Base-by-base conservation (phyloP, 2,113 vertebrate genomes). In the Ancistrus triradiatus region DNA sequence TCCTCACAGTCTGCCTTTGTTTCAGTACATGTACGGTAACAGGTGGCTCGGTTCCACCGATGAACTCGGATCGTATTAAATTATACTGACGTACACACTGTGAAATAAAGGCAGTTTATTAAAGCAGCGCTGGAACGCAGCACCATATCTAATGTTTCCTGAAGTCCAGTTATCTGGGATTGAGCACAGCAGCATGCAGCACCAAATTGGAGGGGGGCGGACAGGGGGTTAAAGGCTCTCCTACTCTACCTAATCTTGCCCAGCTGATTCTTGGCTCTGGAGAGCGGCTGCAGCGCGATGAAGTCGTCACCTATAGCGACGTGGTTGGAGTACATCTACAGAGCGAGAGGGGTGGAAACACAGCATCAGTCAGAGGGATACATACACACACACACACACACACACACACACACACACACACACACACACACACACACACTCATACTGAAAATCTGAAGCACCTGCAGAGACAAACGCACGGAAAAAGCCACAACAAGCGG, bases 231-330 rank as follows among this genome's bases (percentile, higher is more conserved):
- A 47, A 60, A 1, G 72, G 66, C 83, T 83, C 80, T 87, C 89
- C 90, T 91, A 89, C 89, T 93, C 95, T 98, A 98, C 96, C 96
- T 98, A 98, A 98, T 91, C 90, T 87, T 98, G 89, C 93, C 93
- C 91, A 97, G 95, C 90, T 96, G 96, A 90, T 86, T 95, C 92
- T 94, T 97, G 87, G 94, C 93, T 92, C 93, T 93, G 85, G 96
- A 93, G 84, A 98, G 89, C 83, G 95, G 96, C 90, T 98, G 95
- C 88, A 98, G 92, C 85, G 95, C 94, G 91, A 98, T 98, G 93
- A 93, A 95, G 87, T 97, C 93, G 81, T 98, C 94, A 88, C 91
- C 95, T 95, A 98, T 93, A 83, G 90, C 92, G 79, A 95, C 92
- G 77, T 90, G 89, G 92, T 90, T 95, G 93, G 92, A 89, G 91